Conservation (phyloP, 2,113 vertebrate genomes). For the Psittacula cyanocephala region DNA sequence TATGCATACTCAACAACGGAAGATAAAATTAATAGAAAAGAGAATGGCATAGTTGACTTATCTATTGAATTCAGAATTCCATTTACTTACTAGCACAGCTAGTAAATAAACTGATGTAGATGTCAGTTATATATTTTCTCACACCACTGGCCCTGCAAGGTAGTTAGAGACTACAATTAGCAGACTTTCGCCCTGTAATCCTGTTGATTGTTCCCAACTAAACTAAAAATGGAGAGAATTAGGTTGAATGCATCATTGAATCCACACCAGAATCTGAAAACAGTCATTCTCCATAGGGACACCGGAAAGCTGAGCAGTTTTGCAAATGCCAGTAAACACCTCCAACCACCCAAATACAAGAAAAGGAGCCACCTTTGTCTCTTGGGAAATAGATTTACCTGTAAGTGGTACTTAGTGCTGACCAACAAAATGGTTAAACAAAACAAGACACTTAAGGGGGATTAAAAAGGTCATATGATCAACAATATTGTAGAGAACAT, state of each 20-base stretch:
- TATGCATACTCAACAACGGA: neutral
- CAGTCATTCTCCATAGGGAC: neutral
- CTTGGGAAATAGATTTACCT: neutral
- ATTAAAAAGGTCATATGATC: neutral
- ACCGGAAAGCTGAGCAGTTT: neutral
- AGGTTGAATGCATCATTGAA: neutral
- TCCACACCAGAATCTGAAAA: neutral
- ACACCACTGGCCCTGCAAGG: neutral
- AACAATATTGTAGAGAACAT: neutral
- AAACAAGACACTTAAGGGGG: neutral
- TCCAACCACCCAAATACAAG: neutral
- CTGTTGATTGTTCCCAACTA: neutral
- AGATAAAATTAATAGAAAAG: constrained; percentile 11
- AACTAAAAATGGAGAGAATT: neutral
- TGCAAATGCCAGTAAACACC: neutral
- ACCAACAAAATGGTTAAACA: neutral
- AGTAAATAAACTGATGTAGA: constrained; percentile 18
- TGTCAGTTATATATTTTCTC: neutral
- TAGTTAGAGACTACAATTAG: neutral
- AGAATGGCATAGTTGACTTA: neutral
- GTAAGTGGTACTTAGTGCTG: neutral
- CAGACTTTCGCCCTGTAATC: neutral
- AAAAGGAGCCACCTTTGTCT: neutral
- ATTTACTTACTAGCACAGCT: constrained; percentile 5
- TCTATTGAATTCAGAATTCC: constrained; percentile 20